Evolutionary conservation across 2,888 invertebrate species (phyloP).

Genomic region (Meiosimyza decipiens): DNA sequence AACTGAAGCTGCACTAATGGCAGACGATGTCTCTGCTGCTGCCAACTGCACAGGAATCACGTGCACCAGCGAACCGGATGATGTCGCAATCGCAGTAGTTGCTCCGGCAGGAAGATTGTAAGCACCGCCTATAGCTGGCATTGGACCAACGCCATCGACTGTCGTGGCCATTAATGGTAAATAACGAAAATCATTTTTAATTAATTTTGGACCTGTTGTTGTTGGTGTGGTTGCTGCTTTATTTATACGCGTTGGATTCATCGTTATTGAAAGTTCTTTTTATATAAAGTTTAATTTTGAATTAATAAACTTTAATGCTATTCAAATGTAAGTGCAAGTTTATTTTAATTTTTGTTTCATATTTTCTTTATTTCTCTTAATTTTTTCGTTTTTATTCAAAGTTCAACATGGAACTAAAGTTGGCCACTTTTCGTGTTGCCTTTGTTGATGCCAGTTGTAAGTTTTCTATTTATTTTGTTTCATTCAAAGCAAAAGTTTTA

Average conservation of each 20-base stretch:
- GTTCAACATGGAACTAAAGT: background rate
- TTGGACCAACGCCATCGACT: conserved; percentile 18
- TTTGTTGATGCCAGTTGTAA: background rate
- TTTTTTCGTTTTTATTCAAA: conserved; percentile 33
- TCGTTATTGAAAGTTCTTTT: conserved; percentile 15
- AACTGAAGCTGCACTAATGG: conserved; percentile 5
- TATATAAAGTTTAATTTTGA: background rate
- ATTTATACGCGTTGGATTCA: conserved; percentile 24
- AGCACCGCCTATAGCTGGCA: background rate
- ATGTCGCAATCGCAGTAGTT: conserved; percentile 9
- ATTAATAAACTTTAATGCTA: background rate
- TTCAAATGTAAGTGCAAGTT: background rate
- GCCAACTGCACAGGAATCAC: conserved; percentile 30
- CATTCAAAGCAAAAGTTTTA: background rate
- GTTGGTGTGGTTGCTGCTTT: background rate
- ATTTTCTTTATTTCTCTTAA: background rate
- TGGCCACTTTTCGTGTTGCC: background rate
- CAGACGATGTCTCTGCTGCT: background rate
- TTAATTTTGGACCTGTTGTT: conserved; percentile 25
- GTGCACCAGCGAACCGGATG: conserved; percentile 29
- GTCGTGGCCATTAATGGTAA: conserved; percentile 45
- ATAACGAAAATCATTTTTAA: conserved; percentile 41
- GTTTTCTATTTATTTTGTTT: background rate
- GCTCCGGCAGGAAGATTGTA: background rate
- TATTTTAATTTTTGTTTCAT: background rate